phyloP scores from a whole-genome alignment of 1,140 invertebrate genomes.

The Mizuhopecten yessoensis region DNA sequence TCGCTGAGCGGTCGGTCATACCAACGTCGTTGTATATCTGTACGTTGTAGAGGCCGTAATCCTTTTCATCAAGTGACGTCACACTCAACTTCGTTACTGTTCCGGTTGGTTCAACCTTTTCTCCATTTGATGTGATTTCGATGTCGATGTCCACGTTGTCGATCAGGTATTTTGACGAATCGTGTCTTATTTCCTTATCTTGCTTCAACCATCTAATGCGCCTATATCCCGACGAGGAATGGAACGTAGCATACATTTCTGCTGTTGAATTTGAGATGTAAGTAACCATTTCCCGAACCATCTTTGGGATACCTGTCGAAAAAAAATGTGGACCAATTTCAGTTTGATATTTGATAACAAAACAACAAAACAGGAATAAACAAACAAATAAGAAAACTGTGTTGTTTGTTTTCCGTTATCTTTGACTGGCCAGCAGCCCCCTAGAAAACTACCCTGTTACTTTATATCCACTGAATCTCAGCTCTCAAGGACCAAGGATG shows the following conservation, averaged over 20 bases:
- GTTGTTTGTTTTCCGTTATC: too few species aligned
- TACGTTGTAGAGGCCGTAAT: background rate
- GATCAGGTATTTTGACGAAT: background rate
- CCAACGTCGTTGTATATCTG: background rate
- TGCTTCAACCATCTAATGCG: background rate
- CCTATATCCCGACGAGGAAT: background rate
- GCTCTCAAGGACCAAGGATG: too few species aligned
- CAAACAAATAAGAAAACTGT: too few species aligned
- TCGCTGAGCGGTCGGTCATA: background rate
- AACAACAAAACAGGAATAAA: too few species aligned
- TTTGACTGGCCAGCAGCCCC: too few species aligned
- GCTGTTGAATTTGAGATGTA: background rate
- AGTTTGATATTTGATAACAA: too few species aligned
- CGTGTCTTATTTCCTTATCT: background rate
- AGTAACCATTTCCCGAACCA: background rate
- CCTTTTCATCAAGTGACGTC: background rate
- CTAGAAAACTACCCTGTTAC: too few species aligned
- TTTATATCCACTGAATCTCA: too few species aligned
- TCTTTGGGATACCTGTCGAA: background rate
- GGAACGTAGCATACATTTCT: background rate
- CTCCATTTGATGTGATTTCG: background rate
- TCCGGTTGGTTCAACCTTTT: background rate
- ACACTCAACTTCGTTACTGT: background rate
- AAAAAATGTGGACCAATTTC: background rate
- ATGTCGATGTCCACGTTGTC: background rate